phyloP scores from a whole-genome alignment of 2,888 invertebrate species.

The Drosophila melanosoma region DNA sequence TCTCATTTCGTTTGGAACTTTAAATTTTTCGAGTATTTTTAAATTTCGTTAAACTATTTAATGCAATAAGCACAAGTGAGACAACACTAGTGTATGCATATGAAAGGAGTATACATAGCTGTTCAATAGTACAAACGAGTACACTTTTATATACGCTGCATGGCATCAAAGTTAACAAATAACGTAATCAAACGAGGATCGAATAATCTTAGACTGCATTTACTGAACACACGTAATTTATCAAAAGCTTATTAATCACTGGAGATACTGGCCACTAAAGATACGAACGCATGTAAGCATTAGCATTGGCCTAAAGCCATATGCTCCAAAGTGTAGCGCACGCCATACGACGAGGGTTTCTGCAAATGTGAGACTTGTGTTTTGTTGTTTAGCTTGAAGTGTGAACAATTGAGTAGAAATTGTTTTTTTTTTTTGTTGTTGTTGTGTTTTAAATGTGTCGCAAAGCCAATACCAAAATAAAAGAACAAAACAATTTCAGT shows the following conservation, averaged over 20 bases:
- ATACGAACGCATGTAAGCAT: neutral
- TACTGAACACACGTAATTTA: neutral
- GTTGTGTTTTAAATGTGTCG: constrained; percentile 59
- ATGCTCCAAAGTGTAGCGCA: constrained; percentile 40
- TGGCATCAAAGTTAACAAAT: neutral
- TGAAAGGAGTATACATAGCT: constrained; percentile 66
- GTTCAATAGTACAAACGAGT: constrained; percentile 14
- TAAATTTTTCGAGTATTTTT: neutral
- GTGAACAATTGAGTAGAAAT: constrained; percentile 66
- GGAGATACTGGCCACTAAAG: neutral
- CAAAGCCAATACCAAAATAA: constrained; percentile 47
- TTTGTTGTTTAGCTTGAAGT: constrained; percentile 76
- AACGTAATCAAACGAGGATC: neutral
- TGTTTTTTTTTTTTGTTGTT: constrained; percentile 42
- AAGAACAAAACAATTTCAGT: constrained; percentile 37
- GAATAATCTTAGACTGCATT: neutral
- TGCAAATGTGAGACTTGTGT: constrained; percentile 72
- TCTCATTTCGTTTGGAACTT: neutral
- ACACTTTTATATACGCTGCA: constrained; percentile 41
- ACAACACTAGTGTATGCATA: constrained; percentile 49
- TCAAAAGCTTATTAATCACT: no score
- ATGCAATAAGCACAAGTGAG: constrained; percentile 37
- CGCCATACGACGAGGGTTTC: constrained; percentile 68
- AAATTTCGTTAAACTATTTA: constrained; percentile 5
- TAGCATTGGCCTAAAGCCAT: neutral